These are phyloP conservation scores for Tupaia chinensis DNA, from an alignment of 2,113 vertebrate genomes.

Conservation along the genomic window DNA sequence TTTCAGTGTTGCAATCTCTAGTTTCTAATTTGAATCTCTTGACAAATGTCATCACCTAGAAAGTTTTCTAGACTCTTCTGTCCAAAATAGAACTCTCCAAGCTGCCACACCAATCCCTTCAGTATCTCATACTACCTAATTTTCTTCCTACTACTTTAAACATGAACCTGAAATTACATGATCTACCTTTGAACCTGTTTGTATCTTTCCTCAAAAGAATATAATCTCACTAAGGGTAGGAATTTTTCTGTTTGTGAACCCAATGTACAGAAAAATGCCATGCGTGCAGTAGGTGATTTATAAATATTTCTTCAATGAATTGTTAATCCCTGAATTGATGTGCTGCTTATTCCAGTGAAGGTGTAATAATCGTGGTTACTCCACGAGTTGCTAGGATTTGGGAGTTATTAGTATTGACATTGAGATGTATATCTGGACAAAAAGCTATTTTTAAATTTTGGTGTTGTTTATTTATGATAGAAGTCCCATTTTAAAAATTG, in stretches of 20 bases:
- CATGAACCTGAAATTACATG: background rate
- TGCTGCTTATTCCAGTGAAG: background rate
- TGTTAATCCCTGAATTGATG: background rate
- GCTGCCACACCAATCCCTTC: background rate
- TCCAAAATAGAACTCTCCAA: background rate
- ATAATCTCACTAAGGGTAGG: background rate
- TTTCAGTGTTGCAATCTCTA: background rate
- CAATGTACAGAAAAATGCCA: background rate
- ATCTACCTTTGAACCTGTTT: background rate
- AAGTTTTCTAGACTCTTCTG: background rate
- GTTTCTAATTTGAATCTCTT: background rate
- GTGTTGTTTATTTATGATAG: constrained; percentile 31
- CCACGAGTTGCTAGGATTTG: background rate
- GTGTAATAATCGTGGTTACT: background rate
- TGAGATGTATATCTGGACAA: background rate
- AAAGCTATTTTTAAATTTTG: constrained; percentile 7
- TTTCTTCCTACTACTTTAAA: background rate
- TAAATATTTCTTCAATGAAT: constrained; percentile 18
- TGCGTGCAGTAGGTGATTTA: background rate
- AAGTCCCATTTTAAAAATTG: background rate
- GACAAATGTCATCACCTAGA: constrained; percentile 18
- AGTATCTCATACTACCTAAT: background rate
- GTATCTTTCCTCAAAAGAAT: background rate
- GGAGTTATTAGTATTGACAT: background rate
- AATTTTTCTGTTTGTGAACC: background rate